Conservation (phyloP, 1,140 invertebrate genomes). For the Drosophila navojoa region DNA sequence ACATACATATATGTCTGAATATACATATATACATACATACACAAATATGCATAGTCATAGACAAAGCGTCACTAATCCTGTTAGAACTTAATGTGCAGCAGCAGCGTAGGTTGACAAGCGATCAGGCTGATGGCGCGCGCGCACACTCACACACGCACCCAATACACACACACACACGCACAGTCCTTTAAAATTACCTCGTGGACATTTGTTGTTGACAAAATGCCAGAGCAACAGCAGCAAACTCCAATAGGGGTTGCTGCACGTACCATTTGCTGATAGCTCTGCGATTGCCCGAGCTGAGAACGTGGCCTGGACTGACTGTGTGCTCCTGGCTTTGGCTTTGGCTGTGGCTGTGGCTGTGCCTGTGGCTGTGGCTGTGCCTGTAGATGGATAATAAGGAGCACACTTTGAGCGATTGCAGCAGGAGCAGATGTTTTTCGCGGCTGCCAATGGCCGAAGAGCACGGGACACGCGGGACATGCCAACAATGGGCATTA, state of each 20-base stretch:
- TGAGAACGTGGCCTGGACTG: background rate
- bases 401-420: conserved; percentile 59
- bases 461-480: conserved; percentile 53
- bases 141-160: conserved; percentile 10
- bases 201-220: conserved; percentile 65
- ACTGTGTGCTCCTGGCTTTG: background rate
- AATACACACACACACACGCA: background rate
- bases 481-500: conserved; percentile 62
- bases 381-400: background rate
- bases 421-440: conserved; percentile 83
- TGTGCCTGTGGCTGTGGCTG: too few relatives aligned
- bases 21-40: background rate
- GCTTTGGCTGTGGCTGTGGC: too few relatives aligned
- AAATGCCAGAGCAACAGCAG: conserved; percentile 56
- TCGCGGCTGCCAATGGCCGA: conserved; percentile 57
- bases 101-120: conserved; percentile 37
- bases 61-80: conserved; percentile 62
- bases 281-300: conserved; percentile 44
- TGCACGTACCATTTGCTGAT: conserved; percentile 45
- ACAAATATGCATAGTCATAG: background rate
- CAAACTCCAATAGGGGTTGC: conserved; percentile 67
- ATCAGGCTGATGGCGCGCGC: conserved; percentile 33
- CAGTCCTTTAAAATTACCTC: conserved; percentile 5
- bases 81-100: conserved; percentile 50
- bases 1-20: conserved; percentile 14